Evolutionary conservation across 2,113 vertebrate genomes (phyloP), one percentile per base, ranked within the genome.

Genomic region (Psittacara wagleri): DNA sequence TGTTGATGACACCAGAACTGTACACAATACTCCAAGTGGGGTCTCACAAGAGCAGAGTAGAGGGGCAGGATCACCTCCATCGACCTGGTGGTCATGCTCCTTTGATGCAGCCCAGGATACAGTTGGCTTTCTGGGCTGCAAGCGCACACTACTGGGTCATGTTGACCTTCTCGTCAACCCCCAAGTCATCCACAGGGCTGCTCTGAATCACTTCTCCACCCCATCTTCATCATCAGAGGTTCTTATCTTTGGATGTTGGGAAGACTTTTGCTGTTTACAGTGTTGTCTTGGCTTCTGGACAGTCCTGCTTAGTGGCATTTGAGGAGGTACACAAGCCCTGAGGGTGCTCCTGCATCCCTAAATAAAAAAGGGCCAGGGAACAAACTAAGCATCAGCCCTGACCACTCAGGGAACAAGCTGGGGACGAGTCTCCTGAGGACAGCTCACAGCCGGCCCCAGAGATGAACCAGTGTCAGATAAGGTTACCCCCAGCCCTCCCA

Each of bases 71-170:
- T n/a, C 55, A 59, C 33, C 19, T 57, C 19, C 33, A 2, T 59
- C 2, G 1, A n/a, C 55, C 55, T 59, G 33, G 2, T n/a, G 33
- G 55, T 59, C 33, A n/a, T 0, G 1, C 55, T 59, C 20, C 20
- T 59, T n/a, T 59, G 55, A 59, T 23, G 33, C 55, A 59, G 33
- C 33, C 33, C 33, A 59, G 33, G 33, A 59, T n/a, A 59, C 1
- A 22, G 20, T n/a, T 59, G 55, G 55, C 31, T 57, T 22, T n/a
- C 55, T 59, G 55, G 33, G 33, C 6, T 59, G 55, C 20, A 23
- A 59, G 55, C 10, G 13, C 55, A 59, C 33, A n/a, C 20, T n/a
- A 15, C 55, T 59, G 55, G 9, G 6, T 59, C 33, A 59, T 23
- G 13, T 20, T 59, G 20, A 59, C 13, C 20, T 59, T 59, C 55